A percentile compares a stretch with the other conserved stretches of the same genome.
Evolutionary conservation across 2,888 invertebrate species (phyloP).

Genomic region (Lepeophtheirus nordmannii): DNA sequence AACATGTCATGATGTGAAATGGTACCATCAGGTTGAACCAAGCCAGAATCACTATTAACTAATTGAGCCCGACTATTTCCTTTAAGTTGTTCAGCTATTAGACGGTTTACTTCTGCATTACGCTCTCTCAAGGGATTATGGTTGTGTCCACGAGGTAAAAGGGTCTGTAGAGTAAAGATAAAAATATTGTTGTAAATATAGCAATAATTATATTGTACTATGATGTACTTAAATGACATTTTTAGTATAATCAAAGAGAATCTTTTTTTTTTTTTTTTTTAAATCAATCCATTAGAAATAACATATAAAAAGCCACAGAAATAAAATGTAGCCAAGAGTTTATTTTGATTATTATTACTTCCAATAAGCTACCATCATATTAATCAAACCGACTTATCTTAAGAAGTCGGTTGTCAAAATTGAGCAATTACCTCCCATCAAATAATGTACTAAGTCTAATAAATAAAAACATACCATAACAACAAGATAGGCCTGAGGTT

Average conservation of each 20-base stretch:
- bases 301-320: too few relatives aligned
- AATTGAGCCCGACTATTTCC: conserved; percentile 49
- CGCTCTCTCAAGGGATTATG: conserved; percentile 66
- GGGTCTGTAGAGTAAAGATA: conserved; percentile 50
- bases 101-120: conserved; percentile 54
- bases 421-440: too few relatives aligned
- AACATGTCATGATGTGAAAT: conserved; percentile 82
- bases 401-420: too few relatives aligned
- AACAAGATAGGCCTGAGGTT: conserved; percentile 63
- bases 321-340: too few relatives aligned
- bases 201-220: background rate
- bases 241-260: too few relatives aligned
- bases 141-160: conserved; percentile 70
- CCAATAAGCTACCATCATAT: too few relatives aligned
- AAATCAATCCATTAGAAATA: too few relatives aligned
- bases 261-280: too few relatives aligned
- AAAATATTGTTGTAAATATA: too few relatives aligned
- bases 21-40: conserved; percentile 46
- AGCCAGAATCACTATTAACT: conserved; percentile 59
- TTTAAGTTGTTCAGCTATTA: conserved; percentile 49
- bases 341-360: too few relatives aligned
- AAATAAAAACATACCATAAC: conserved; percentile 42
- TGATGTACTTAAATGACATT: conserved; percentile 29
- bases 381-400: too few relatives aligned
- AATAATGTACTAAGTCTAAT: too few relatives aligned